These are phyloP conservation scores for Heliothis virescens DNA, from an alignment of 1,140 invertebrate species.

Conservation along the genomic window DNA sequence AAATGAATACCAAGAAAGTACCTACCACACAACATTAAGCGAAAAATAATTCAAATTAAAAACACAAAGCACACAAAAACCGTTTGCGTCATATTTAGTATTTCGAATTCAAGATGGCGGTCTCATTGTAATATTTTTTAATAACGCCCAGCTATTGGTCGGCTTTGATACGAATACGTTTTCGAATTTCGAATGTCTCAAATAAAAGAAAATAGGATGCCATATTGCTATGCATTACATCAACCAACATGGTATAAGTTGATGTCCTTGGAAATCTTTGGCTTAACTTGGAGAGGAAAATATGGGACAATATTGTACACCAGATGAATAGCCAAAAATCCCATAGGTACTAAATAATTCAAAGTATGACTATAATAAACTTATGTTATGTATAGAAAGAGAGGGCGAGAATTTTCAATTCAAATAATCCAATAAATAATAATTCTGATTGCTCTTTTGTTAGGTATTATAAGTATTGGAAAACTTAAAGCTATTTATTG, in stretches of 20 bases:
- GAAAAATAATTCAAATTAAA: background rate
- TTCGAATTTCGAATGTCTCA: background rate
- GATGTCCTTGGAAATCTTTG: background rate
- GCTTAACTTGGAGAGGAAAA: background rate
- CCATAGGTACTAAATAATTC: background rate
- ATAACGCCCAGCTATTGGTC: background rate
- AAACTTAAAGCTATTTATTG: too few relatives aligned
- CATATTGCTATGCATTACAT: slow-evolving; percentile 21
- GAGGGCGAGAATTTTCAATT: too few relatives aligned
- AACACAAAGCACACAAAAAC: too few relatives aligned
- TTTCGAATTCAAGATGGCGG: slow-evolving; percentile 2
- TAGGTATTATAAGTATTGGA: too few relatives aligned
- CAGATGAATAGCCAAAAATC: background rate
- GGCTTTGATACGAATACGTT: slow-evolving; percentile 5
- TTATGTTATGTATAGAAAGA: too few relatives aligned
- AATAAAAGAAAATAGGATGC: slow-evolving; percentile 16
- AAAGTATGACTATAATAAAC: background rate
- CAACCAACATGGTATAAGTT: background rate
- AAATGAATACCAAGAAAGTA: too few relatives aligned
- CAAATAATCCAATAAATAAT: too few relatives aligned
- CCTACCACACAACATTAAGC: too few relatives aligned
- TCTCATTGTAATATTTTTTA: slow-evolving; percentile 28
- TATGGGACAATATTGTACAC: background rate
- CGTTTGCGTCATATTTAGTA: background rate
- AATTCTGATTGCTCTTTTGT: too few relatives aligned